phyloP scores from a whole-genome alignment of 2,113 vertebrate species.

The Plecotus auritus region DNA sequence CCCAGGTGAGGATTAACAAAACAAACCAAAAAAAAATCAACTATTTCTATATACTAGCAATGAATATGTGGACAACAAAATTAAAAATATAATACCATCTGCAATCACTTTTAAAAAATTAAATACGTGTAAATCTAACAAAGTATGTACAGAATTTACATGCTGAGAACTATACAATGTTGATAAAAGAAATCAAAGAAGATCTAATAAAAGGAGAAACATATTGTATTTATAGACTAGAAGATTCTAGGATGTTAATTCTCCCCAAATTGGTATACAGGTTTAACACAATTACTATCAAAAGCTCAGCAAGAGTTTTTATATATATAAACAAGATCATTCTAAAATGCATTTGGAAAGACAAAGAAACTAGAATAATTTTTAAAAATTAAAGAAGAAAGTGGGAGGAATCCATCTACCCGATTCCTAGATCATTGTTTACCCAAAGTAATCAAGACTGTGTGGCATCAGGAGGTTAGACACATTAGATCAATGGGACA shows the following conservation, averaged over 20 bases:
- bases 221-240: not conserved
- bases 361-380: not conserved
- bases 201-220: not conserved
- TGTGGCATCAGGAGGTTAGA: not conserved
- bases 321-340: not conserved
- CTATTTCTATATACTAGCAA: not conserved
- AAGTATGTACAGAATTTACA: not conserved
- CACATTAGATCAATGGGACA: not conserved
- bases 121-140: not conserved
- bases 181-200: not conserved
- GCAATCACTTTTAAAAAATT: not conserved
- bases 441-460: not conserved
- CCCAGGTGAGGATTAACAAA: too few species aligned
- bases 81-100: not conserved
- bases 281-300: not conserved
- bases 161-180: not conserved
- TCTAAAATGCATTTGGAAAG: not conserved
- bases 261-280: not conserved
- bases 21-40: not conserved
- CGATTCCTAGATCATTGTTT: not conserved
- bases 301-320: not conserved
- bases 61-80: not conserved
- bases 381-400: constrained; percentile 5
- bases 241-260: not conserved
- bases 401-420: not conserved